Evolutionary conservation across 2,113 vertebrate genomes (phyloP).

Genomic region (Psilopogon haemacephalus): DNA sequence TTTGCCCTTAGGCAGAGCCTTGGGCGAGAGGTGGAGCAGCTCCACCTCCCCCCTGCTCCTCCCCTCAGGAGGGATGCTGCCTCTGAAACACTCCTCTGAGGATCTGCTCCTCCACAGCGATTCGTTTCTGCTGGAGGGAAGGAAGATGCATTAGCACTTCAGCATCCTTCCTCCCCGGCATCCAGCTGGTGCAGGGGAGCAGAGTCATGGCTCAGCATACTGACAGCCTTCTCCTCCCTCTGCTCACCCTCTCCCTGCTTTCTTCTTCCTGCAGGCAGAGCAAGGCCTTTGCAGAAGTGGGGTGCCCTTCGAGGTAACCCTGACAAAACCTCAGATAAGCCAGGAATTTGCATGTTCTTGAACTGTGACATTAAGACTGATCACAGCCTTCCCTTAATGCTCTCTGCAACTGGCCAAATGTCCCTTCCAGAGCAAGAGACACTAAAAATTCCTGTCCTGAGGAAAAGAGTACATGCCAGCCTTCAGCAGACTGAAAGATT

Average conservation of each 20-base stretch:
- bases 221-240: neutral
- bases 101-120: neutral
- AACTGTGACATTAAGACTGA: neutral
- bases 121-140: neutral
- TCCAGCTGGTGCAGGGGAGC: neutral
- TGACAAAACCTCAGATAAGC: neutral
- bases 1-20: constrained; percentile 54
- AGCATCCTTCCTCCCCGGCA: neutral
- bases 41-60: neutral
- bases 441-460: neutral
- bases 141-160: neutral
- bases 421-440: neutral
- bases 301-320: constrained; percentile 1
- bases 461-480: rapidly evolving
- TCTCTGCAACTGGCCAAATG: neutral
- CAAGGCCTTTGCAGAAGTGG: neutral
- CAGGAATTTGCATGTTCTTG: neutral
- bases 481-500: neutral
- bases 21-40: constrained; percentile 44
- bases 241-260: neutral
- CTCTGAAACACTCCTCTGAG: neutral
- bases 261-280: neutral
- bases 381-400: rapidly evolving
- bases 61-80: neutral
- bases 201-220: neutral